A percentile compares a stretch with the other conserved stretches of the same genome.
These are phyloP conservation scores for Myotis lucifugus DNA, from an alignment of 2,113 vertebrate genomes.

Conservation along the genomic window DNA sequence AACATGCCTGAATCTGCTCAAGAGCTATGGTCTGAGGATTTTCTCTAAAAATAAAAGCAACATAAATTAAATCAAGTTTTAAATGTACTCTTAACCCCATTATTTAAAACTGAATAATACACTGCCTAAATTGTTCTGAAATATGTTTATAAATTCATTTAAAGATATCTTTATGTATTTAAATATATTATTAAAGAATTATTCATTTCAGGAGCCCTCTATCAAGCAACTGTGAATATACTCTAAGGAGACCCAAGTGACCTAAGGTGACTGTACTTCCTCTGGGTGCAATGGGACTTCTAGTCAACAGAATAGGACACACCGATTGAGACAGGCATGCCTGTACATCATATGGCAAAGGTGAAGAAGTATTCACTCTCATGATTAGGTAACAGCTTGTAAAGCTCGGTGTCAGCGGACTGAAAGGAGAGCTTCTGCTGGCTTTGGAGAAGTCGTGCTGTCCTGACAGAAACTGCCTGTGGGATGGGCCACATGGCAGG, in stretches of 20 bases:
- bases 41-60: not conserved
- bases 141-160: not conserved
- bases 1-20: not conserved
- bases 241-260: not conserved
- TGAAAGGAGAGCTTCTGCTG: not conserved
- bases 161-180: not conserved
- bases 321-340: too few species aligned
- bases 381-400: not conserved
- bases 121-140: not conserved
- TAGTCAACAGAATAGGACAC: not conserved
- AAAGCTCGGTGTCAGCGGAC: not conserved
- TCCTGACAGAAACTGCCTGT: not conserved
- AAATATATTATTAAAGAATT: not conserved
- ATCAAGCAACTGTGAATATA: not conserved
- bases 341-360: not conserved
- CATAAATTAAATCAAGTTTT: not conserved
- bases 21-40: not conserved
- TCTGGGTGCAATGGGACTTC: not conserved
- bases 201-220: not conserved
- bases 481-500: not conserved
- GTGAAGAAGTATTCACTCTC: not conserved
- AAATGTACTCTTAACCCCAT: not conserved
- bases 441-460: not conserved
- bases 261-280: not conserved
- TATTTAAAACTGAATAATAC: not conserved